These are phyloP conservation scores for Eufriesea mexicana DNA, from an alignment of 1,140 invertebrate species.

Conservation along the genomic window DNA sequence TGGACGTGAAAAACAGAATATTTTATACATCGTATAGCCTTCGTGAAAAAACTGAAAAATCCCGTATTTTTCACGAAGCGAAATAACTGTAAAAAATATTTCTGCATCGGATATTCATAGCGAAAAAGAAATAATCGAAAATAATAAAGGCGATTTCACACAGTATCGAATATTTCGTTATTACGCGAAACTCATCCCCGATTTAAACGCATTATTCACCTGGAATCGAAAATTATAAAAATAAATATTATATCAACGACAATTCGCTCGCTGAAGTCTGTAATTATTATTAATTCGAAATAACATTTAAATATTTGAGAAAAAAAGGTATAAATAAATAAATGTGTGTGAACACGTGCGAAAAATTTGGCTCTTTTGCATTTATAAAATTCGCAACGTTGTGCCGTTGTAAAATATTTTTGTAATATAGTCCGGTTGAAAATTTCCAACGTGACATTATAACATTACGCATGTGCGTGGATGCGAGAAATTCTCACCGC, in stretches of 20 bases:
- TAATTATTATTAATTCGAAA: no score
- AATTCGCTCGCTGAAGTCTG: no score
- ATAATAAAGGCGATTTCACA: neutral
- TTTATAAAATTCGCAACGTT: neutral
- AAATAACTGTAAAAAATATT: neutral
- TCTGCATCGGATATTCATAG: neutral
- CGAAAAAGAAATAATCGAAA: neutral
- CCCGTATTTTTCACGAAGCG: neutral
- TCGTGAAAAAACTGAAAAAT: neutral
- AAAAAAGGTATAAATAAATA: no score
- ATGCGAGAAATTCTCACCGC: constrained; percentile 34
- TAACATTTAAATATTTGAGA: no score
- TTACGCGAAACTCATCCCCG: no score
- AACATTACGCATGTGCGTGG: constrained; percentile 16
- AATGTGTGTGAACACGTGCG: no score
- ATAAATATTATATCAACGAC: no score
- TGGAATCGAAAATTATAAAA: no score
- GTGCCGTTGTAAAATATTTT: neutral
- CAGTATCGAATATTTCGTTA: no score
- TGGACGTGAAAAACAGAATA: neutral
- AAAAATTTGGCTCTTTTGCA: neutral
- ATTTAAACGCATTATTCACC: no score
- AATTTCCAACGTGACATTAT: constrained; percentile 4
- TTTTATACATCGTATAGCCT: neutral
- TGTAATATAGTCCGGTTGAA: neutral